A percentile compares a stretch with the other conserved stretches of the same genome.
phyloP scores from a whole-genome alignment of 2,888 invertebrate species.

The Automeris io region DNA sequence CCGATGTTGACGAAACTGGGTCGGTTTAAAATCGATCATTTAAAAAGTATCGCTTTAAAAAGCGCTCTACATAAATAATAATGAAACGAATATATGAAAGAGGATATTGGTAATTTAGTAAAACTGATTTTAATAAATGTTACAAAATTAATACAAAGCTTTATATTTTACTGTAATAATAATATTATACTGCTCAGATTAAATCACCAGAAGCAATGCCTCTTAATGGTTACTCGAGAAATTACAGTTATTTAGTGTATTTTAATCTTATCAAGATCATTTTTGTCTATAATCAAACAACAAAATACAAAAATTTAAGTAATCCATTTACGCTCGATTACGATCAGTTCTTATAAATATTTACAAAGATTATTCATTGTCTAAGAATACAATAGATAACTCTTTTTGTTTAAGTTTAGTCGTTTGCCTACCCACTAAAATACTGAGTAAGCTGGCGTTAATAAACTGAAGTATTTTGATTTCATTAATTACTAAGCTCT shows the following conservation, averaged over 20 bases:
- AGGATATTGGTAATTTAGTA: too few species aligned
- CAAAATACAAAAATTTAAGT: too few species aligned
- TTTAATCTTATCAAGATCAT: too few species aligned
- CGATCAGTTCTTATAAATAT: conserved; percentile 49
- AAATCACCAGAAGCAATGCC: background rate
- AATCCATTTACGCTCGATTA: too few species aligned
- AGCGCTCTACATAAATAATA: background rate
- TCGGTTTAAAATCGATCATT: conserved; percentile 41
- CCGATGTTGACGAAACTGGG: conserved; percentile 50
- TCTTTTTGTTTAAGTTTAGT: conserved; percentile 4
- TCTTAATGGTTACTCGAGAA: background rate
- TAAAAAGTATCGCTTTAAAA: conserved; percentile 9
- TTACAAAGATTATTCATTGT: conserved; percentile 35
- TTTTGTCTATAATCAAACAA: too few species aligned
- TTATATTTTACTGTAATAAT: background rate
- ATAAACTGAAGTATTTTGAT: conserved; percentile 41
- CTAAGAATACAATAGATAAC: background rate
- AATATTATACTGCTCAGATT: background rate
- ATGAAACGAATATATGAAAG: too few species aligned
- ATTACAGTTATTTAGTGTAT: too few species aligned
- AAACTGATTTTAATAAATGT: too few species aligned
- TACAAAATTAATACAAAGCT: too few species aligned
- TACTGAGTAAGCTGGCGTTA: conserved; percentile 16
- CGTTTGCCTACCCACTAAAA: conserved; percentile 14
- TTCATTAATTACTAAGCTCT: conserved; percentile 31